A percentile compares a stretch with the other conserved stretches of the same genome.
Conservation (phyloP, 1,140 invertebrate species). For the Lepidurus packardi region DNA sequence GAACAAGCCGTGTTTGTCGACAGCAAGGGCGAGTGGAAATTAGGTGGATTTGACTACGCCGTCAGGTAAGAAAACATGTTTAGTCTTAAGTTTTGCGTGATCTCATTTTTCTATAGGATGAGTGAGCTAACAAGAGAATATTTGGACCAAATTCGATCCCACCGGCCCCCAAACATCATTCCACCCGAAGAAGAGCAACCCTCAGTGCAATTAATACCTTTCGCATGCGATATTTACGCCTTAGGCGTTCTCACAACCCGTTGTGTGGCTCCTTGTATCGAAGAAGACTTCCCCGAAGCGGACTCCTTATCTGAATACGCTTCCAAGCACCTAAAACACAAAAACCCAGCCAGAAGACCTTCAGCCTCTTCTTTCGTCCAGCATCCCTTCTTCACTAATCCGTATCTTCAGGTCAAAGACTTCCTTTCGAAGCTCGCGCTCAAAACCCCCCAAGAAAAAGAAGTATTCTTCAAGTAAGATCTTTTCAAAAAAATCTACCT, state of each 20-base stretch:
- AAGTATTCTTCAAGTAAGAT: conserved; percentile 63
- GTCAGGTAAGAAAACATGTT: conserved; percentile 47
- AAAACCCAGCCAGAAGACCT: conserved; percentile 53
- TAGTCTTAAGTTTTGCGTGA: background rate
- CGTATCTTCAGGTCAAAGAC: conserved; percentile 72
- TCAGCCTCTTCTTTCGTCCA: conserved; percentile 57
- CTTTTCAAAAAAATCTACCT: background rate
- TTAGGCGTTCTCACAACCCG: conserved; percentile 72
- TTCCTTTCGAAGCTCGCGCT: conserved; percentile 73
- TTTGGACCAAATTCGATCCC: conserved; percentile 59
- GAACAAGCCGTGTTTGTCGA: conserved; percentile 71
- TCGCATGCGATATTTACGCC: conserved; percentile 67
- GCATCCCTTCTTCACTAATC: conserved; percentile 71
- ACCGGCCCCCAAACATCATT: conserved; percentile 61
- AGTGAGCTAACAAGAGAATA: conserved; percentile 59
- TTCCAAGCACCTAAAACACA: conserved; percentile 56
- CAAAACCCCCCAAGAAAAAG: conserved; percentile 66
- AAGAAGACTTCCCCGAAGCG: conserved; percentile 60
- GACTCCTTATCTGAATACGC: conserved; percentile 62
- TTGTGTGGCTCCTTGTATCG: conserved; percentile 56
- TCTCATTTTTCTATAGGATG: conserved; percentile 45
- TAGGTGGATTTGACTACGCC: conserved; percentile 72
- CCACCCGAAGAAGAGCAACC: conserved; percentile 61
- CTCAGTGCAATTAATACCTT: conserved; percentile 45
- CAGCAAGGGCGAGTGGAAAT: conserved; percentile 71